Evolutionary conservation across 2,797 vertebrate genomes (phyloP).

Genomic region (Cygnus olor): DNA sequence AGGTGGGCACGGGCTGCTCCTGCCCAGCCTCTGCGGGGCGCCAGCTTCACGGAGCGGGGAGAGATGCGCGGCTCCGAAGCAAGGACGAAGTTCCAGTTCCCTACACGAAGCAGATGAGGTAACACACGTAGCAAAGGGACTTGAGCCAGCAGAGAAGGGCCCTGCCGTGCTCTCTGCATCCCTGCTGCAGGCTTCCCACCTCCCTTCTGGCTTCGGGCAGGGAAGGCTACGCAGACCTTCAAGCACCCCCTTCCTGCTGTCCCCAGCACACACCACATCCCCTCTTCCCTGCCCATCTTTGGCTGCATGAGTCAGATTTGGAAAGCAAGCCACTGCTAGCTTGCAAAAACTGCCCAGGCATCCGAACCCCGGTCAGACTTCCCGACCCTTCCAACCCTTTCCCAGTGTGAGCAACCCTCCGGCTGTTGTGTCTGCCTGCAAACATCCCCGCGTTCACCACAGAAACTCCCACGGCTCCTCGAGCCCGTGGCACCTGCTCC

Average conservation of each 20-base stretch:
- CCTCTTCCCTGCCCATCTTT: neutral
- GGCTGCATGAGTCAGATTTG: neutral
- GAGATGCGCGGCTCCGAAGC: neutral
- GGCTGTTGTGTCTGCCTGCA: neutral
- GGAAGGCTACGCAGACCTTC: neutral
- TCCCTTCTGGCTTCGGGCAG: too few relatives aligned
- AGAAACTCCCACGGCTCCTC: neutral
- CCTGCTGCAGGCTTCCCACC: neutral
- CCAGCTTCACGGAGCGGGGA: neutral
- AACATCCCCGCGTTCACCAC: rapidly evolving
- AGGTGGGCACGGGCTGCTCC: too few relatives aligned
- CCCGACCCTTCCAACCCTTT: neutral
- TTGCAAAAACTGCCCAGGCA: neutral
- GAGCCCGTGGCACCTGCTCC: rapidly evolving
- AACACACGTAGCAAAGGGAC: neutral
- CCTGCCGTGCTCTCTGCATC: neutral
- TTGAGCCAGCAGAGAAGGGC: neutral
- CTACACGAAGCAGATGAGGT: neutral
- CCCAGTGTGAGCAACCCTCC: rapidly evolving
- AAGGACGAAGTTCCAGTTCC: neutral
- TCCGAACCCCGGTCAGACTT: neutral
- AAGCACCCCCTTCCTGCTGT: neutral
- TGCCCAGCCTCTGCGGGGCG: neutral
- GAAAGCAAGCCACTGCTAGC: neutral
- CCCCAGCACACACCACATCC: neutral